These are phyloP conservation scores for Atrina japonica DNA, from an alignment of 2,888 invertebrate species.

Conservation along the genomic window DNA sequence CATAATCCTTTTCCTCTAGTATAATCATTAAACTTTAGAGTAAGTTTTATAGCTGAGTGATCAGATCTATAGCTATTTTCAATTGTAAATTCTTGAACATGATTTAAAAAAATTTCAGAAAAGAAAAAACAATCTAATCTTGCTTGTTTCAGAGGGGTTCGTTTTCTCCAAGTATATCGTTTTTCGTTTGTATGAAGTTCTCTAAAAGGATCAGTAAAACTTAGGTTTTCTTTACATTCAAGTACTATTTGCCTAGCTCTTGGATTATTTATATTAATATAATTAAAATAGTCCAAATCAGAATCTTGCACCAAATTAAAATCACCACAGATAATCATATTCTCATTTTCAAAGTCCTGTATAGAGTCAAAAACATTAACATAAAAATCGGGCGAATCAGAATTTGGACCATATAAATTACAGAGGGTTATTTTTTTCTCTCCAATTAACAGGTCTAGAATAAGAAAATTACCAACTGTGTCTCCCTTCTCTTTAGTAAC, in stretches of 20 bases:
- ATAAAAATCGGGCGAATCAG: too few relatives aligned
- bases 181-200: not conserved
- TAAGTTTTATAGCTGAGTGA: constrained; percentile 1
- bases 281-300: constrained; percentile 4
- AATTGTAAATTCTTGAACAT: not conserved
- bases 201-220: not conserved
- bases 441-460: too few relatives aligned
- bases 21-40: constrained; percentile 3
- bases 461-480: too few relatives aligned
- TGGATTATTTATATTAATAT: constrained; percentile 13
- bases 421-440: too few relatives aligned
- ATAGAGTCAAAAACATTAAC: constrained; percentile 3
- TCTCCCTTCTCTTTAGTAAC: too few relatives aligned
- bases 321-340: constrained; percentile 14
- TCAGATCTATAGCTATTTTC: constrained; percentile 11
- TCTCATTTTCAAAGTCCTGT: not conserved
- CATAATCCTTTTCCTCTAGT: constrained; percentile 12
- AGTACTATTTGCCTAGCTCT: not conserved
- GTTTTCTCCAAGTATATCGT: not conserved
- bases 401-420: too few relatives aligned
- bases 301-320: constrained; percentile 13
- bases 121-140: not conserved
- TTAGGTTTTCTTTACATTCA: not conserved
- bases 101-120: not conserved
- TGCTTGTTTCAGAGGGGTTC: not conserved